A percentile compares a stretch with the other conserved stretches of the same genome.
Evolutionary conservation across 2,888 invertebrate species (phyloP).

Genomic region (Coleophora deauratella): DNA sequence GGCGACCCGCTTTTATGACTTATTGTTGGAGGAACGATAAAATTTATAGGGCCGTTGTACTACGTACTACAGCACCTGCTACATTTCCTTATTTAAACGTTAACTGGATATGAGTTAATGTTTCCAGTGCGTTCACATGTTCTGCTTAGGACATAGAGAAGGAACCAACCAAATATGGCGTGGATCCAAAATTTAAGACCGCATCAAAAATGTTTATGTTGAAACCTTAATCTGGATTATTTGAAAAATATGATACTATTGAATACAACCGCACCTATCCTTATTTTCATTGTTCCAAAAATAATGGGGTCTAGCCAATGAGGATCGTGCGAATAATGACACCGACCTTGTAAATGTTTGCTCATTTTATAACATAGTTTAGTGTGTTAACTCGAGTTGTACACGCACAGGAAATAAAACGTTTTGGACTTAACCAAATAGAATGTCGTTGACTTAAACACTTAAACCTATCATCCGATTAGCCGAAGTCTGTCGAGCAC

Average conservation of each 20-base stretch:
- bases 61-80: slow-evolving; percentile 17
- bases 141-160: no score
- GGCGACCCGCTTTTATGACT: slow-evolving; percentile 39
- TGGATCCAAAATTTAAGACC: no score
- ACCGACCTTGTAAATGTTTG: no score
- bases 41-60: slow-evolving; percentile 37
- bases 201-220: no score
- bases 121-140: no score
- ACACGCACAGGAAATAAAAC: slow-evolving; percentile 19
- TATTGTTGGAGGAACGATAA: slow-evolving; percentile 42
- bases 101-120: no score
- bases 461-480: not conserved
- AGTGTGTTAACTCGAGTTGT: slow-evolving; percentile 26
- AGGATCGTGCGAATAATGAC: not conserved
- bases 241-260: no score
- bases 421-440: no score
- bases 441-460: not conserved
- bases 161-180: no score
- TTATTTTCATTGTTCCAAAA: slow-evolving; percentile 2
- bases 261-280: not conserved
- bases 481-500: not conserved
- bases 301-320: not conserved
- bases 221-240: no score
- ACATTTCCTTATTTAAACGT: slow-evolving; percentile 25
- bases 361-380: slow-evolving; percentile 8